Percentiles rank a stretch among this genome's conserved stretches.
These are phyloP conservation scores for Stratiomys singularior DNA, from an alignment of 2,888 invertebrate genomes.

Conservation along the genomic window DNA sequence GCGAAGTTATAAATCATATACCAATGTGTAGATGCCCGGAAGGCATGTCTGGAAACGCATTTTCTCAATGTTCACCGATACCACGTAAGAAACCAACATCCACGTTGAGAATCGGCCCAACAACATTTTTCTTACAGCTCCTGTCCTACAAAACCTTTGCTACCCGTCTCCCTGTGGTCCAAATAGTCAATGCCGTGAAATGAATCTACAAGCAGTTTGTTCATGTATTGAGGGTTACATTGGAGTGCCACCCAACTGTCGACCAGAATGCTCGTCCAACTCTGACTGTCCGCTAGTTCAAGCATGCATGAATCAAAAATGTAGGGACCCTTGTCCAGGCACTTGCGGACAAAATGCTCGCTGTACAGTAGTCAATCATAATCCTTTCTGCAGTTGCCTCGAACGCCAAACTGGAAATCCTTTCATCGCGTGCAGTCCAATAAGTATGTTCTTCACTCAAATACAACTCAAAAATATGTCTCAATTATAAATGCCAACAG, in stretches of 20 bases:
- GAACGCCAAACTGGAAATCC: conserved; percentile 76
- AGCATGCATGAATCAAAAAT: conserved; percentile 81
- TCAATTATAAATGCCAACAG: conserved; percentile 61
- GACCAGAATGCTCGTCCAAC: conserved; percentile 79
- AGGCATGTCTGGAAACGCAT: conserved; percentile 75
- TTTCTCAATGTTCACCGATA: conserved; percentile 68
- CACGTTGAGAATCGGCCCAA: not conserved
- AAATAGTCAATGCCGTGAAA: conserved; percentile 74
- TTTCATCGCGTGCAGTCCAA: conserved; percentile 69
- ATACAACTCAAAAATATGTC: too few relatives aligned
- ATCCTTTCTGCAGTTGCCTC: conserved; percentile 78
- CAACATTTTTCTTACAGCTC: not conserved
- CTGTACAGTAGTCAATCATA: conserved; percentile 79
- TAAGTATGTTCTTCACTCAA: conserved; percentile 48
- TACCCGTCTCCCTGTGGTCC: conserved; percentile 75
- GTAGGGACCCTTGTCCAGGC: conserved; percentile 80
- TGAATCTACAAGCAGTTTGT: conserved; percentile 69
- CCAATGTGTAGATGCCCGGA: conserved; percentile 75
- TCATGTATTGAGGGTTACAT: conserved; percentile 75
- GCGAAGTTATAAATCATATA: conserved; percentile 77
- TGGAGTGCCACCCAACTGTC: conserved; percentile 77
- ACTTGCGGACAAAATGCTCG: conserved; percentile 77
- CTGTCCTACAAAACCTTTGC: conserved; percentile 65
- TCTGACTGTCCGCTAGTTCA: conserved; percentile 77
- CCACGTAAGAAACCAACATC: conserved; percentile 33